Base-by-base conservation (phyloP, 2,888 invertebrate genomes). In the Diadegma fenestrale region DNA sequence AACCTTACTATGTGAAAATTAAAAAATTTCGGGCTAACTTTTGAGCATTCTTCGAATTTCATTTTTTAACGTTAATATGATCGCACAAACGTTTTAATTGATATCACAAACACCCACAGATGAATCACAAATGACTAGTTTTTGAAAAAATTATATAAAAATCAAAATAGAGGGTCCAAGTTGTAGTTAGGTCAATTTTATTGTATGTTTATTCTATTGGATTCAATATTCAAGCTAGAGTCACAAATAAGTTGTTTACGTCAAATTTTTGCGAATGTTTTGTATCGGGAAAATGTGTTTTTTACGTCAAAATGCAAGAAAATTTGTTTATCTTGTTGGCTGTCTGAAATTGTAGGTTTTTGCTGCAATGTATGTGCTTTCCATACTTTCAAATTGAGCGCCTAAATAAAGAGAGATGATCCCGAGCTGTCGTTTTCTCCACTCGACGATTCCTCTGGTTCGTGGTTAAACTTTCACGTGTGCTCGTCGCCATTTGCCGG, bases 401-500 rank as follows among this genome's bases (percentile, higher is more conserved):
- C 48, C 26, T 26, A 26, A 58, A 22, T 26, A 1, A 10, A 7
- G 3, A 0, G 7, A 37, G 10, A 10, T 37, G 26, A 14, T 58
- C 14, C 58, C 58, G 33, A 33, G 33, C 0, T 5, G 33, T 33
- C 5, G 17, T 19, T 19, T 48, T 48, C 45, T 51, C 19, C 19
- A 51, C 45, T 51, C 19, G 51, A 51, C 48, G n/a, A 8, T 19
- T 2, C 19, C 10, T 19, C 10, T 51, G 26, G 4, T 58, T 58
- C 14, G 58, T 26, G 58, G 58, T 58, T 5, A 14, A 14, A 26
- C 5, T 26, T 58, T 58, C 58, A 58, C 58, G 58, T 26, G 58
- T 26, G 26, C 26, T 22, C 58, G 58, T 58, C 54, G 54, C 54
- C 58, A 58, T 58, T 58, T 58, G 14, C 58, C 58, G 58, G 58